Percentiles rank a stretch among this genome's conserved stretches.
These are phyloP conservation scores for Epiblema foenella DNA, from an alignment of 2,888 invertebrate species.

Conservation along the genomic window DNA sequence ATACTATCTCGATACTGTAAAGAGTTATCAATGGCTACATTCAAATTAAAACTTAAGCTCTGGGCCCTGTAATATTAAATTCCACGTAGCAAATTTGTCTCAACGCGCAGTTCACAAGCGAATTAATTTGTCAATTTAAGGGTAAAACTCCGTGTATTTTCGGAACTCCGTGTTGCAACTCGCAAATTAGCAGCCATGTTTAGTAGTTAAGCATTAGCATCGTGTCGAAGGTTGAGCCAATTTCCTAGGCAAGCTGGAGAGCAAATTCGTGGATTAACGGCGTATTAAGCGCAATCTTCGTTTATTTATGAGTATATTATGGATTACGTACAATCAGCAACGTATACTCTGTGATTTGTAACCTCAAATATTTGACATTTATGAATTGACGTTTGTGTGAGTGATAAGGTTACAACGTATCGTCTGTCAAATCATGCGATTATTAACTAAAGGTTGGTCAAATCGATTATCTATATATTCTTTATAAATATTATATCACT, in stretches of 20 bases:
- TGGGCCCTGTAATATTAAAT: background rate
- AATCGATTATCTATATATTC: no score
- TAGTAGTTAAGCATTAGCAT: constrained; percentile 45
- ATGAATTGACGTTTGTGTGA: no score
- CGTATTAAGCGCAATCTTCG: constrained; percentile 13
- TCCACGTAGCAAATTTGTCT: background rate
- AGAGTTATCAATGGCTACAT: no score
- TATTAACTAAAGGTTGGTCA: no score
- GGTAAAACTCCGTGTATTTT: constrained; percentile 21
- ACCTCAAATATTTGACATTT: no score
- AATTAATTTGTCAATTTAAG: constrained; percentile 3
- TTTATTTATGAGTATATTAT: constrained; percentile 3
- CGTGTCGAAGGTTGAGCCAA: constrained; percentile 29
- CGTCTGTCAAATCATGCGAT: no score
- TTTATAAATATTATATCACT: no score
- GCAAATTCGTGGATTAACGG: constrained; percentile 25
- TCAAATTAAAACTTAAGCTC: background rate
- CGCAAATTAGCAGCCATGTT: constrained; percentile 58
- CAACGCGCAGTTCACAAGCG: background rate
- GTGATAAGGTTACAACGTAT: no score
- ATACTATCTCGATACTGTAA: no score
- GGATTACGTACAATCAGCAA: background rate
- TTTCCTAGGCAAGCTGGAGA: constrained; percentile 26
- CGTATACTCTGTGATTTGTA: no score
- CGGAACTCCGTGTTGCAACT: constrained; percentile 50